A percentile compares a stretch with the other conserved stretches of the same genome.
These are phyloP conservation scores for Hemibagrus wyckioides DNA, from an alignment of 2,113 vertebrate genomes.

Conservation along the genomic window DNA sequence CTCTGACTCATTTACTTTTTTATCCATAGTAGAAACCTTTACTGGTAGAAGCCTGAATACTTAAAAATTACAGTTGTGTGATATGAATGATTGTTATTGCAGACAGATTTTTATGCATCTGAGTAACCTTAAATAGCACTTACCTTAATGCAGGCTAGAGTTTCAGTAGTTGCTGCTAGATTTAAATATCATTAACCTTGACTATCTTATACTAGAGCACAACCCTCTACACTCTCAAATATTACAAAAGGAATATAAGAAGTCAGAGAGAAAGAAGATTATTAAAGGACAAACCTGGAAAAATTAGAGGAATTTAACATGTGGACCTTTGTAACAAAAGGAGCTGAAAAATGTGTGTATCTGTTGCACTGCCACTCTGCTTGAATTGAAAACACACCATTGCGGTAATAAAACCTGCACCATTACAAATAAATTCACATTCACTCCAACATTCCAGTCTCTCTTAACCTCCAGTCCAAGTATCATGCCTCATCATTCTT, in stretches of 20 bases:
- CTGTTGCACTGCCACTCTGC: not conserved
- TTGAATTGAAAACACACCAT: not conserved
- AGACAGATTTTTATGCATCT: not conserved
- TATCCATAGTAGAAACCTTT: not conserved
- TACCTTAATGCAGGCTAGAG: not conserved
- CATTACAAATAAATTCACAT: conserved; percentile 2
- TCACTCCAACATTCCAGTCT: not conserved
- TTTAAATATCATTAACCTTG: not conserved
- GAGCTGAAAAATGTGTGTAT: not conserved
- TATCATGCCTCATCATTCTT: conserved; percentile 12
- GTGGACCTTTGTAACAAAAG: not conserved
- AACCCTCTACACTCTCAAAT: no score
- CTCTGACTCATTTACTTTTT: not conserved
- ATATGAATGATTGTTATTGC: not conserved
- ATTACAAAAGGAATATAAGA: no score
- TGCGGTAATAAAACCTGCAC: not conserved
- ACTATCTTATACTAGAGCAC: no score
- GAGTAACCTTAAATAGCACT: not conserved
- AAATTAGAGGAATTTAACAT: not conserved
- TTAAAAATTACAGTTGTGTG: not conserved
- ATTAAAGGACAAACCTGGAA: not conserved
- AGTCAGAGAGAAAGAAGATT: no score
- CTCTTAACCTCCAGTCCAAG: not conserved
- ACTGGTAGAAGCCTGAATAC: not conserved
- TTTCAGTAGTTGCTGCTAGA: not conserved